A percentile compares a stretch with the other conserved stretches of the same genome.
Conservation (phyloP, 2,113 vertebrate genomes). For the Gallinago media region DNA sequence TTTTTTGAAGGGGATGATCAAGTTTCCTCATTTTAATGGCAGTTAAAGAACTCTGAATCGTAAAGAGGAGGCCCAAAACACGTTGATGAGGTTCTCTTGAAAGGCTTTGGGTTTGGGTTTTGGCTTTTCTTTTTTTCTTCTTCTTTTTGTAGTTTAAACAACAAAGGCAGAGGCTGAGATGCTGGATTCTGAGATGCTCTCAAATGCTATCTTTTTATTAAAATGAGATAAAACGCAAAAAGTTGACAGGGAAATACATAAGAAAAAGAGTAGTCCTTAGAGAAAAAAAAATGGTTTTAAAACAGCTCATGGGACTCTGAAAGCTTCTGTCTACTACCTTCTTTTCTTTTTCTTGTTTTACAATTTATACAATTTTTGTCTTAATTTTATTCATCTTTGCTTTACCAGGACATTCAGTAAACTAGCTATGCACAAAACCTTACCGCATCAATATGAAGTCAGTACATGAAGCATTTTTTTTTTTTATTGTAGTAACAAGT, state of each 20-base stretch:
- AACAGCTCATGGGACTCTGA: not conserved
- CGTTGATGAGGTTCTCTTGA: not conserved
- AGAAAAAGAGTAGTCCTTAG: not conserved
- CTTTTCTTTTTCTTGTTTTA: not conserved
- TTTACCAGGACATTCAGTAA: not conserved
- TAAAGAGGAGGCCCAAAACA: not conserved
- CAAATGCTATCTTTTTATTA: conserved; percentile 15
- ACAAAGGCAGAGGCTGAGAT: conserved; percentile 26
- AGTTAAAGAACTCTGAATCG: not conserved
- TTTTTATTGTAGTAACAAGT: not conserved
- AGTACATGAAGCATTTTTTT: not conserved
- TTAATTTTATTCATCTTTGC: conserved; percentile 19
- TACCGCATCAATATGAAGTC: not conserved
- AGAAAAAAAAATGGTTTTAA: conserved; percentile 7
- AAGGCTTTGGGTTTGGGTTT: not conserved
- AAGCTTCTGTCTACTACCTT: not conserved
- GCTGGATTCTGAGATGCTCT: not conserved
- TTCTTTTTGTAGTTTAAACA: conserved; percentile 25
- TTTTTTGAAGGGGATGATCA: not conserved
- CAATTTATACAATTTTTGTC: not conserved
- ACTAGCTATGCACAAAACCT: not conserved
- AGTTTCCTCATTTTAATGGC: not conserved
- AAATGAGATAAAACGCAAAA: conserved; percentile 51
- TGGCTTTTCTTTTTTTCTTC: not conserved
- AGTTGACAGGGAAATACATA: conserved; percentile 30